These are phyloP conservation scores for Cottus gobio DNA, from an alignment of 2,113 vertebrate genomes.

Conservation along the genomic window DNA sequence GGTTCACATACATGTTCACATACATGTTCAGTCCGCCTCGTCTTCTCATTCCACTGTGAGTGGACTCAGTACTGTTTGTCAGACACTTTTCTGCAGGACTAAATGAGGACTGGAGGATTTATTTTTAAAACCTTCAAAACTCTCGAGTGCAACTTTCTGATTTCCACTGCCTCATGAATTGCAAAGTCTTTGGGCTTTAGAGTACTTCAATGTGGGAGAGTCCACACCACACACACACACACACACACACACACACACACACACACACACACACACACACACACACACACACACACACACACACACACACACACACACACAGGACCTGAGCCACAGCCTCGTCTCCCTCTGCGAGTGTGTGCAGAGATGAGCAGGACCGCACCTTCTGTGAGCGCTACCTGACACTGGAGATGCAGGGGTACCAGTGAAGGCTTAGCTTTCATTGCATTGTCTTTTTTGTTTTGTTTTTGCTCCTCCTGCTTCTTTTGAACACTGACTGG, in stretches of 20 bases:
- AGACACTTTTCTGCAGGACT: neutral
- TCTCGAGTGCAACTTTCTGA: neutral
- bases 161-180: constrained; percentile 1
- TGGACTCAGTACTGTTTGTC: neutral
- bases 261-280: constrained; percentile 27
- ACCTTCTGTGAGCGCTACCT: constrained; percentile 75
- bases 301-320: constrained; percentile 44
- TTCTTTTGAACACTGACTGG: constrained; percentile 72
- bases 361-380: constrained; percentile 73
- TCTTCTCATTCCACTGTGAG: neutral
- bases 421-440: constrained; percentile 80
- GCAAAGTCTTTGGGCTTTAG: neutral
- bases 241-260: too few relatives aligned
- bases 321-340: constrained; percentile 46
- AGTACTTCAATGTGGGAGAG: too few relatives aligned
- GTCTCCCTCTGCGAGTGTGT: constrained; percentile 59
- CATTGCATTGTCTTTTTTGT: constrained; percentile 69
- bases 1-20: too few relatives aligned
- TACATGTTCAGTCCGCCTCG: neutral
- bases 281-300: constrained; percentile 43
- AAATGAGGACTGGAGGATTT: too few relatives aligned
- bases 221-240: too few relatives aligned
- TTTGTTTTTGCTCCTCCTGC: constrained; percentile 61
- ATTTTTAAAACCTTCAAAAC: neutral
- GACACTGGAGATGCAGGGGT: constrained; percentile 83